These are phyloP conservation scores for Catharus fuscescens DNA, from an alignment of 2,113 vertebrate genomes.

Conservation along the genomic window DNA sequence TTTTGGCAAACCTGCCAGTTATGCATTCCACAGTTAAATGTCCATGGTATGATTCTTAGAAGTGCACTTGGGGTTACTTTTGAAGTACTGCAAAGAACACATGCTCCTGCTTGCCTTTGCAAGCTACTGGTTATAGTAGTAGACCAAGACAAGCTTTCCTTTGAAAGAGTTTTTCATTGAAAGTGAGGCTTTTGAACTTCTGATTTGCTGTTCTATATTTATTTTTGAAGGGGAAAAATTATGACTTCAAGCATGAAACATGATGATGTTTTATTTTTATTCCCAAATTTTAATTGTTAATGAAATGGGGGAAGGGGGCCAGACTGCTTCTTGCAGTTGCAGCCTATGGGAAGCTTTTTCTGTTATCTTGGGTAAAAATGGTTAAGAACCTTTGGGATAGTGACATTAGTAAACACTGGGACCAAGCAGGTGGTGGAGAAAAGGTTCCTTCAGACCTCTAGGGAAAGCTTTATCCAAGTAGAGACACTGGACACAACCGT, in stretches of 20 bases:
- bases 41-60: neutral
- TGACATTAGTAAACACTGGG: neutral
- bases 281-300: neutral
- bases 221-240: neutral
- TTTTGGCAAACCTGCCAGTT: neutral
- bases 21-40: neutral
- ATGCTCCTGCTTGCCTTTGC: neutral
- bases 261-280: neutral
- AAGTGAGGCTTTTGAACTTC: neutral
- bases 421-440: neutral
- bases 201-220: neutral
- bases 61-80: neutral
- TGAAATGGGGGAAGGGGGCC: accelerated
- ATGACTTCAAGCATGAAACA: neutral
- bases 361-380: neutral
- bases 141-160: neutral
- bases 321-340: neutral
- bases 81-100: neutral
- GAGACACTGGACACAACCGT: neutral
- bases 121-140: neutral
- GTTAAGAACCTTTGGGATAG: neutral
- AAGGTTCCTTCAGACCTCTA: neutral
- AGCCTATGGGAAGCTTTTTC: neutral
- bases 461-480: neutral
- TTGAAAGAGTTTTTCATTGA: neutral